A percentile compares a stretch with the other conserved stretches of the same genome.
Conservation (phyloP, 2,113 vertebrate genomes). For the Spilogale gracilis region DNA sequence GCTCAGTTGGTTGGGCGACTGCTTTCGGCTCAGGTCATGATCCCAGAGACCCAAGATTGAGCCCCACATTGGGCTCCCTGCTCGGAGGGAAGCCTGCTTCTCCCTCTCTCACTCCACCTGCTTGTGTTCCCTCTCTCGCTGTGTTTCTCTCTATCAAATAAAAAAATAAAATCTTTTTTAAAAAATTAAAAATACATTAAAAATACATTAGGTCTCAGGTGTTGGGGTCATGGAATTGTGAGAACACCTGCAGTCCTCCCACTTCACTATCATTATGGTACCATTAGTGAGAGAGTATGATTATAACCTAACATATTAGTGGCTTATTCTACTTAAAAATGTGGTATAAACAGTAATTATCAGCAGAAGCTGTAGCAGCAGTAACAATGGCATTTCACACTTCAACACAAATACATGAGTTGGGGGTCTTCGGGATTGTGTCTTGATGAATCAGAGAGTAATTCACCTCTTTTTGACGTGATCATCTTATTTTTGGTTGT, state of each 20-base stretch:
- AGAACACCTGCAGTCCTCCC: background rate
- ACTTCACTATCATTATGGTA: background rate
- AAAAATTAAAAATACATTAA: background rate
- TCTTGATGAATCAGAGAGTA: background rate
- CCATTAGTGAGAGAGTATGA: background rate
- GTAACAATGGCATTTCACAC: background rate
- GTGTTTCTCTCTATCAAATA: too few species aligned
- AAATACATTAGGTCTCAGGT: background rate
- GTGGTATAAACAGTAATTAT: background rate
- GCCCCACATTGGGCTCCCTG: too few species aligned
- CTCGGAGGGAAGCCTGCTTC: too few species aligned
- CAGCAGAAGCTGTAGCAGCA: background rate
- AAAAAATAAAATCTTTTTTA: too few species aligned
- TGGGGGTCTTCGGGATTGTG: background rate
- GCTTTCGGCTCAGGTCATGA: too few species aligned
- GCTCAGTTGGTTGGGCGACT: too few species aligned
- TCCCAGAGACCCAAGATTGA: too few species aligned
- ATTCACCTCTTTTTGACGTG: background rate
- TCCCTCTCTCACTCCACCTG: too few species aligned
- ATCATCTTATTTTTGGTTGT: too few species aligned
- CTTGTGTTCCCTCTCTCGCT: too few species aligned
- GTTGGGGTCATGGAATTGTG: background rate
- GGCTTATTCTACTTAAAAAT: background rate
- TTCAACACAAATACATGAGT: background rate
- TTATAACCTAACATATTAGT: background rate